Percentiles rank a stretch among this genome's conserved stretches.
phyloP scores from a whole-genome alignment of 2,113 vertebrate genomes.

The Corythaeola cristata region DNA sequence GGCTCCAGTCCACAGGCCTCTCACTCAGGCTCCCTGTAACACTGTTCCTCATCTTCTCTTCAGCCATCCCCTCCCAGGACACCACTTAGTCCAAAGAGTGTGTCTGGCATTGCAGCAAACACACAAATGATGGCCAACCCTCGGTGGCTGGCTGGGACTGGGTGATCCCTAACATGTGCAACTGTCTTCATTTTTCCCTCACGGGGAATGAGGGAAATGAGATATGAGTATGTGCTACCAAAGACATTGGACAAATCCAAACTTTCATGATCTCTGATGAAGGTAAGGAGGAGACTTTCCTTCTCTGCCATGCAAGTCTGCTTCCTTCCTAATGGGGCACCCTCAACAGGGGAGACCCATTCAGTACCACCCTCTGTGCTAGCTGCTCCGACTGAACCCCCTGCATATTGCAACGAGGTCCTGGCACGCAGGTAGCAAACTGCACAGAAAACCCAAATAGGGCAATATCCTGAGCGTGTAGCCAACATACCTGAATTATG shows the following conservation, averaged over 20 bases:
- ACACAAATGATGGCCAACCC: accelerated
- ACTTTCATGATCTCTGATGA: neutral
- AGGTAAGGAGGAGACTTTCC: neutral
- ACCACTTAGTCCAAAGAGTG: neutral
- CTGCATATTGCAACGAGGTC: accelerated
- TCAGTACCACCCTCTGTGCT: neutral
- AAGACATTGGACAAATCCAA: neutral
- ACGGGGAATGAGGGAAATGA: no score
- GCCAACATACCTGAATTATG: neutral
- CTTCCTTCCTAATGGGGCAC: neutral
- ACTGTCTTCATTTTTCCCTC: neutral
- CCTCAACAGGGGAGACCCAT: neutral
- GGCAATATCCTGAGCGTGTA: neutral
- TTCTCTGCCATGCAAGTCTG: neutral
- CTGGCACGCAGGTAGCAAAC: accelerated
- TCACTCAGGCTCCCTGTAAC: neutral
- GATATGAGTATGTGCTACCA: neutral
- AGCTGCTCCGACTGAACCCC: neutral
- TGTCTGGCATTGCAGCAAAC: neutral
- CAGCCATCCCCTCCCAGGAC: neutral
- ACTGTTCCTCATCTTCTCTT: neutral
- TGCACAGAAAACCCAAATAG: accelerated
- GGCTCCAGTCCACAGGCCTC: neutral
- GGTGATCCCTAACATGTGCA: accelerated
- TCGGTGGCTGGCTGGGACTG: neutral